Evolutionary conservation across 2,113 vertebrate genomes (phyloP).

Genomic region (Thomomys bottae): DNA sequence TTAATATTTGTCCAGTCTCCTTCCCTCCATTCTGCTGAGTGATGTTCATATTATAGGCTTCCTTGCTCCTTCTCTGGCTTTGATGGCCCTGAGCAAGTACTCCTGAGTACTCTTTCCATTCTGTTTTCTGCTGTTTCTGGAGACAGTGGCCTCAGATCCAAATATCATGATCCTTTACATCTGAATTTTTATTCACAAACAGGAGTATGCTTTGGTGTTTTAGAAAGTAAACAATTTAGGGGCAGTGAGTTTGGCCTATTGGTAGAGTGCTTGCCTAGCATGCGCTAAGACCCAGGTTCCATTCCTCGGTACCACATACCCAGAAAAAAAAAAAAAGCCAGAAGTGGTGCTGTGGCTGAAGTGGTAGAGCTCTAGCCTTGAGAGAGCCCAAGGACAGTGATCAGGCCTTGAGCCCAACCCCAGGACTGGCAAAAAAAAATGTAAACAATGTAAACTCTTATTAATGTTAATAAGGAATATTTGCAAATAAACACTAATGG

Average conservation of each 20-base stretch:
- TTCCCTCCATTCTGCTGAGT: background rate
- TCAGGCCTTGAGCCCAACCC: no score
- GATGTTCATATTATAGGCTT: background rate
- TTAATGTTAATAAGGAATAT: background rate
- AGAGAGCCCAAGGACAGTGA: no score
- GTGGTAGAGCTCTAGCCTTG: no score
- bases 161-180: background rate
- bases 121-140: background rate
- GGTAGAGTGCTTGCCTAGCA: no score
- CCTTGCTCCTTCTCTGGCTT: background rate
- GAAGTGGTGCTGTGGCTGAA: no score
- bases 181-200: background rate
- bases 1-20: background rate
- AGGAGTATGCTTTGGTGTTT: background rate
- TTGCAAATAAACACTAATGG: conserved; percentile 44
- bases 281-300: no score
- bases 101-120: no score
- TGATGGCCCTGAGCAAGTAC: background rate
- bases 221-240: conserved; percentile 27
- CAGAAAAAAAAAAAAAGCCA: no score
- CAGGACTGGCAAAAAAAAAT: no score
- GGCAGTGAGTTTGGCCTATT: no score
- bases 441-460: background rate
- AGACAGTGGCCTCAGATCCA: background rate
- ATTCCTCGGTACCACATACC: no score